A percentile compares a stretch with the other conserved stretches of the same genome.
Evolutionary conservation across 1,140 invertebrate species (phyloP).

Genomic region (Rhyacophila brunnea): DNA sequence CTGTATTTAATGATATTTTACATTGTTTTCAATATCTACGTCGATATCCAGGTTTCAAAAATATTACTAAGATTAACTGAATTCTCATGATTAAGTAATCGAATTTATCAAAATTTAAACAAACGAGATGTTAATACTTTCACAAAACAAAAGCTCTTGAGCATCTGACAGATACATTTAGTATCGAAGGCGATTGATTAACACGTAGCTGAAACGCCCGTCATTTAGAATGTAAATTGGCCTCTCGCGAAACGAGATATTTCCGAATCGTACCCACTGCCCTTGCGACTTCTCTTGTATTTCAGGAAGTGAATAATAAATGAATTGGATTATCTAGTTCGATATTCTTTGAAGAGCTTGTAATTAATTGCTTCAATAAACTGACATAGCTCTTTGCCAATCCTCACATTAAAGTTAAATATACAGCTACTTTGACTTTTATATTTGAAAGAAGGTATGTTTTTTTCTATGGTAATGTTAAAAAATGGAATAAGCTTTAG

Average conservation of each 20-base stretch:
- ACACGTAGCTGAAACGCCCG: constrained; percentile 7
- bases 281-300: constrained; percentile 13
- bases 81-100: too few species aligned
- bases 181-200: constrained; percentile 14
- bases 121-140: too few species aligned
- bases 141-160: too few species aligned
- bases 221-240: constrained; percentile 23
- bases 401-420: neutral
- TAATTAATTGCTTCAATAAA: constrained; percentile 9
- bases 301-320: constrained; percentile 19
- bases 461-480: neutral
- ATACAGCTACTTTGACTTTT: neutral
- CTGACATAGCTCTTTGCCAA: neutral
- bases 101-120: too few species aligned
- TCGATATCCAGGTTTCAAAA: too few species aligned
- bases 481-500: constrained; percentile 7
- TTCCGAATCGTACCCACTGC: neutral
- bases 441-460: neutral
- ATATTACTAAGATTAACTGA: too few species aligned
- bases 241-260: constrained; percentile 10
- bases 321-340: constrained; percentile 20
- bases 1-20: too few species aligned
- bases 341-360: constrained; percentile 14
- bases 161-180: neutral
- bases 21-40: too few species aligned